Conservation (phyloP, 2,888 invertebrate genomes). For the Ormyrus thymus region DNA sequence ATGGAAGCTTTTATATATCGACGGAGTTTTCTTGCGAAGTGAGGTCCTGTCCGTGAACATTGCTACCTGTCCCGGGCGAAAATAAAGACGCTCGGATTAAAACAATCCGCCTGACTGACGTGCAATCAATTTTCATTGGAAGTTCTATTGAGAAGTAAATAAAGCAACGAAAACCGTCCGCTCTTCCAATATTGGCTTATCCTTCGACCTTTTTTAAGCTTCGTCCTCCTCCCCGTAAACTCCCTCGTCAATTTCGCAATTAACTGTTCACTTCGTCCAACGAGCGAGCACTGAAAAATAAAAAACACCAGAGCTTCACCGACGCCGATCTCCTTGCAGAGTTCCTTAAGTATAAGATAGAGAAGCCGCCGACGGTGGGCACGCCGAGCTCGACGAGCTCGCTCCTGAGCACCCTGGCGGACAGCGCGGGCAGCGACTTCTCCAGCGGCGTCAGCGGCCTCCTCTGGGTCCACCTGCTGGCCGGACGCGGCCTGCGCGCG, state of each 20-base stretch:
- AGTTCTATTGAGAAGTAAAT: constrained; percentile 3
- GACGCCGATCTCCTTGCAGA: constrained; percentile 76
- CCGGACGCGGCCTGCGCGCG: constrained; percentile 90
- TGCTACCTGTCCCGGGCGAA: too few relatives aligned
- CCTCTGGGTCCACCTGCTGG: constrained; percentile 92
- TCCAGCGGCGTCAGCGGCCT: constrained; percentile 87
- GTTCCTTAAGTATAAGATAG: constrained; percentile 93
- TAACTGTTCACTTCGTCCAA: background rate
- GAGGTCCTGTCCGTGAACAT: too few relatives aligned
- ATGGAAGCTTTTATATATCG: too few relatives aligned
- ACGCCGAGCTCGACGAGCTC: constrained; percentile 78
- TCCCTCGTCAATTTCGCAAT: too few relatives aligned
- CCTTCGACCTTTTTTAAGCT: background rate
- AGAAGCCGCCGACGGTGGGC: constrained; percentile 80
- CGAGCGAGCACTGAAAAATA: background rate
- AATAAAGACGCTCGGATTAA: constrained; percentile 6
- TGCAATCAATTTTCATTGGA: constrained; percentile 16
- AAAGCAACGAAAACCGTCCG: background rate
- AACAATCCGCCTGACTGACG: constrained; percentile 16
- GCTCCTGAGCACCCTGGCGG: constrained; percentile 71
- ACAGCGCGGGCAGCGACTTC: constrained; percentile 67
- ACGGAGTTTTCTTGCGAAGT: too few relatives aligned
- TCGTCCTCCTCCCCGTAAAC: background rate
- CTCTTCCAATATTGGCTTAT: background rate
- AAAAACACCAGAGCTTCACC: background rate